Base-by-base conservation (phyloP, 2,113 vertebrate genomes). In the Rhea pennata region DNA sequence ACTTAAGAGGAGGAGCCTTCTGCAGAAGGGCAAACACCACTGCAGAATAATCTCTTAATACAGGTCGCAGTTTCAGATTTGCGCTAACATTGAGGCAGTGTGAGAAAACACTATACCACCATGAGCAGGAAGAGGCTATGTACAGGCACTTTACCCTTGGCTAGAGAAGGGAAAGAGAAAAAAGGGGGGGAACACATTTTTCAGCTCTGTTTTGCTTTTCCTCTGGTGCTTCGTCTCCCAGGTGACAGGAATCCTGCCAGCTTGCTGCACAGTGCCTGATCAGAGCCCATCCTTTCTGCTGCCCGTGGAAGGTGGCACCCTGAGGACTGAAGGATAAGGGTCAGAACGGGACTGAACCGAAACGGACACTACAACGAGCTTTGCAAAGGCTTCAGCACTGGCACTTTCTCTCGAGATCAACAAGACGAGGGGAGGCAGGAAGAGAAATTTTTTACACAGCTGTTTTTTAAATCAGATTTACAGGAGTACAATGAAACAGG, bases 391-490 rank as follows among this genome's bases (percentile, higher is more conserved):
- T 42, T 36, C 31, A 27, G 44, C 27, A 33, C 39, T 67, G 84
- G 64, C 79, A 46, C 0, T 7, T 54, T 94, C 83, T 89, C 91
- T 83, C 24, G 51, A 81, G 71, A 78, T 80, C 50, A 75, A 59
- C 11, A 72, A 46, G 36, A 53, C 36, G 65, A 5, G 3, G 23
- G 59, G 39, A 91, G 19, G 48, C 85, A 74, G 87, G 29, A 95
- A 82, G 31, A 84, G 56, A 94, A 83, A 88, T 77, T 84, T 84
- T 87, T 48, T 65, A 78, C 80, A 90, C 71, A 71, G 53, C 87
- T 73, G 50, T 51, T 96, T 79, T 87, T 92, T 74, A 90, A 96
- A 72, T 48, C 87, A 86, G 48, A 83, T 95, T 91, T 91, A 70
- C 65, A 81, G 22, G 36, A 83, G 69, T 80, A 78, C 48, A 75